Conservation (phyloP, 1,140 invertebrate species). For the Polyergus mexicanus region DNA sequence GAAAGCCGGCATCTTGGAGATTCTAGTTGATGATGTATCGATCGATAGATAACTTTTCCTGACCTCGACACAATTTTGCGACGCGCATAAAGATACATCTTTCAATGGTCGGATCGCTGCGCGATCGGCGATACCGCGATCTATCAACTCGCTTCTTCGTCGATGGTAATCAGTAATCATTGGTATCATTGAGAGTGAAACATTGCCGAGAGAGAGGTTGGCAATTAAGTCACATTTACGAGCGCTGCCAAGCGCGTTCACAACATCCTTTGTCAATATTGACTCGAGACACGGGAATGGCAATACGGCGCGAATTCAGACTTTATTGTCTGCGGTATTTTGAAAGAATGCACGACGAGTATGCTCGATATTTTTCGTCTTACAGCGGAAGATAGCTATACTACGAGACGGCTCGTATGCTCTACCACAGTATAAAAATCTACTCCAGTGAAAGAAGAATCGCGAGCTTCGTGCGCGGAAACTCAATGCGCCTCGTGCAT, state of each 20-base stretch:
- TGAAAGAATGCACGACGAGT: slow-evolving; percentile 16
- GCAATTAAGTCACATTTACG: slow-evolving; percentile 66
- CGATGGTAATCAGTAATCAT: slow-evolving; percentile 61
- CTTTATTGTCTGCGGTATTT: slow-evolving; percentile 17
- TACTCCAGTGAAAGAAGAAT: not conserved
- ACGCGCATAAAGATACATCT: slow-evolving; percentile 17
- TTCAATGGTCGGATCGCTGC: not conserved
- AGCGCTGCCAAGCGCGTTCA: not conserved
- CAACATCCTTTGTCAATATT: slow-evolving; percentile 44
- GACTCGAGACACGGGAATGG: not conserved
- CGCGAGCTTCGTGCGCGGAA: not conserved
- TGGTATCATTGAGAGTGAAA: slow-evolving; percentile 61
- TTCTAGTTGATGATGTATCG: slow-evolving; percentile 5
- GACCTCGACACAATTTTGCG: slow-evolving; percentile 61
- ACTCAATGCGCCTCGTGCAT: not conserved
- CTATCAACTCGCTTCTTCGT: slow-evolving; percentile 34
- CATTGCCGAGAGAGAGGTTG: slow-evolving; percentile 22
- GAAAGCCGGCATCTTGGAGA: not conserved
- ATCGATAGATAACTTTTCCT: slow-evolving; percentile 37
- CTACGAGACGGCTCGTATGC: not conserved
- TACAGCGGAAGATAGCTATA: not conserved
- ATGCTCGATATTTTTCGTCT: slow-evolving; percentile 29
- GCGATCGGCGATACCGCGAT: slow-evolving; percentile 33
- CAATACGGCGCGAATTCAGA: slow-evolving; percentile 21
- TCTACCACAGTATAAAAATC: not conserved